A percentile compares a stretch with the other conserved stretches of the same genome.
Conservation (phyloP, 2,113 vertebrate species). For the Burhinus oedicnemus region DNA sequence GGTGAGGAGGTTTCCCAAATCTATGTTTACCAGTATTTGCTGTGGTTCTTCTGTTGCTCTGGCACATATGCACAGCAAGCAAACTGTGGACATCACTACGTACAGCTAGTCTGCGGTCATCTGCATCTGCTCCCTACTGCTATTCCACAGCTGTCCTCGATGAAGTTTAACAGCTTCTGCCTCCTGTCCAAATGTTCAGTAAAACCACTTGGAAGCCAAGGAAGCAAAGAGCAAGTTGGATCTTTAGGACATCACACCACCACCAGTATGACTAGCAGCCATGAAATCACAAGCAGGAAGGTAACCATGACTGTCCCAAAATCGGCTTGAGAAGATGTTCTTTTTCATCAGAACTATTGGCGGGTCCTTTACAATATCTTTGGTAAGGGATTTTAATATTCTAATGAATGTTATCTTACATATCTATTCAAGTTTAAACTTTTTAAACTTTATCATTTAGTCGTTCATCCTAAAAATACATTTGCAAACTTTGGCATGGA, state of each 20-base stretch:
- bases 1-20: background rate
- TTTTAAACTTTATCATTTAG: background rate
- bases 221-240: background rate
- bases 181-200: background rate
- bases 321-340: background rate
- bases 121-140: background rate
- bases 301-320: background rate
- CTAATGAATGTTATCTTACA: background rate
- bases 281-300: background rate
- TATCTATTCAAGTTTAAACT: background rate
- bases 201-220: background rate
- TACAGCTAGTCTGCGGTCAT: background rate
- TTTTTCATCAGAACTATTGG: background rate
- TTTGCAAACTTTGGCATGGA: background rate
- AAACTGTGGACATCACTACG: fast-evolving
- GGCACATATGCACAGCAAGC: background rate
- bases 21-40: background rate
- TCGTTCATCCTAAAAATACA: background rate
- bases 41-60: background rate
- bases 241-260: background rate
- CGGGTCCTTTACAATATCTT: background rate
- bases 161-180: background rate
- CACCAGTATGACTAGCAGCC: background rate
- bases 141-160: background rate
- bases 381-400: background rate